Evolutionary conservation across 2,888 invertebrate genomes (phyloP), one percentile per base, ranked within the genome.

Genomic region (Latheticus oryzae): DNA sequence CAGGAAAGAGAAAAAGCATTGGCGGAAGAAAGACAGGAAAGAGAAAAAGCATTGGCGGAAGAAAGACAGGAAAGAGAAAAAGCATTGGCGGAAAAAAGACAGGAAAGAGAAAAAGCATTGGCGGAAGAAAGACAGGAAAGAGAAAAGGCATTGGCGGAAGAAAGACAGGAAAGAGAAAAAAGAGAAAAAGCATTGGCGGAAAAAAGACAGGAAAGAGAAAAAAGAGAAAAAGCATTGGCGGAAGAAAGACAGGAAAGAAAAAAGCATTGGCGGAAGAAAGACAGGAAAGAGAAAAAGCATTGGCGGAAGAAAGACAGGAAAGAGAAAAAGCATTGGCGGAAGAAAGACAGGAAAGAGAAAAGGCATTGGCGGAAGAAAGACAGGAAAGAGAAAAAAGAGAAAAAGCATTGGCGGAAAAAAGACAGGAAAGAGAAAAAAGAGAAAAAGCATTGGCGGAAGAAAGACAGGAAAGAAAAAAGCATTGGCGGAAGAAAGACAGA

Each of bases 211-310:
- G 15, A 33, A 33, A 12, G 33, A 33, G 13, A 15, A 15, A 33
- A 7, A 33, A 13, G 33, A 12, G 33, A 33, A 4, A 13, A 33
- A 33, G 33, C 33, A 33, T 13, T 33, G 15, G 32, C 32, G 11
- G 32, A 32, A 32, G 32, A 32, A 32, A 32, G 32, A 3, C n/a
- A n/a, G n/a, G n/a, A n/a, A n/a, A n/a, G n/a, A 33, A 33, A 33
- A 33, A 33, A 33, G 33, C 13, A 3, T 12, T 33, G 5, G 33
- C 12, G 12, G 12, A 13, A 1, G 15, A 33, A 33, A 12, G 33
- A 33, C 33, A 15, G 33, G 15, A 7, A 33, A 13, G 33, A 12
- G 33, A 33, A 4, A 13, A 33, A 33, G 33, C 33, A 33, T 13
- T 33, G 15, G 32, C 32, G 11, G 32, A 32, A 32, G 32, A 32